phyloP scores from a whole-genome alignment of 2,797 vertebrate species.

The Crenichthys baileyi region DNA sequence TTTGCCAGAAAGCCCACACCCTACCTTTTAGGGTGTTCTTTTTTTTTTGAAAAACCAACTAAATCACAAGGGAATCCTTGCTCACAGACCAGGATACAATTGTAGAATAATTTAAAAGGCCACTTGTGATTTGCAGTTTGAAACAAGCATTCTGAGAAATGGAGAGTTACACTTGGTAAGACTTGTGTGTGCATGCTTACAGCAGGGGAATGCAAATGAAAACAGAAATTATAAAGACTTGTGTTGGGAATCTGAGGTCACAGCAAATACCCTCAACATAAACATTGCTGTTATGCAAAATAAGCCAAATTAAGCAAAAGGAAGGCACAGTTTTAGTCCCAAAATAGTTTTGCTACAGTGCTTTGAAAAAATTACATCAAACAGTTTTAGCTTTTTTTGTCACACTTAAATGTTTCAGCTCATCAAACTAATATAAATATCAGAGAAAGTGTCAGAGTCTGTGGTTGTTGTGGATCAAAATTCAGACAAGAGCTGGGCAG shows the following conservation, averaged over 20 bases:
- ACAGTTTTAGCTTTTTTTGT: not conserved
- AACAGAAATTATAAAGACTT: constrained; percentile 27
- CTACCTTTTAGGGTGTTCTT: not conserved
- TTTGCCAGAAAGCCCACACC: no score
- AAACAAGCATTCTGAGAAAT: not conserved
- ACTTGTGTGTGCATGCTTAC: not conserved
- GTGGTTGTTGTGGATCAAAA: no score
- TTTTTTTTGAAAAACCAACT: constrained; percentile 24
- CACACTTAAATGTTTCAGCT: no score
- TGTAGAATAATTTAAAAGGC: constrained; percentile 30
- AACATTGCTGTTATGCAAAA: not conserved
- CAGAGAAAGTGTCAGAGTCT: no score
- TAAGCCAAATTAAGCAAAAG: not conserved
- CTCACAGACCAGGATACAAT: not conserved
- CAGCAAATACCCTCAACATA: not conserved
- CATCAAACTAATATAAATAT: no score
- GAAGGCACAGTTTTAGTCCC: not conserved
- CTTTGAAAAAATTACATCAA: not conserved
- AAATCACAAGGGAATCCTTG: constrained; percentile 1
- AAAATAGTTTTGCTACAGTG: not conserved
- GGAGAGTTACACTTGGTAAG: constrained; percentile 54
- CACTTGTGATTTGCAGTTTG: constrained; percentile 25
- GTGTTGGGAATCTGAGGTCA: not conserved
- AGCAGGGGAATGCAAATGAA: constrained; percentile 9
- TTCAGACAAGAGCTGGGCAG: no score